Evolutionary conservation across 2,797 vertebrate species (phyloP).

Genomic region (Anabacerthia variegaticeps): DNA sequence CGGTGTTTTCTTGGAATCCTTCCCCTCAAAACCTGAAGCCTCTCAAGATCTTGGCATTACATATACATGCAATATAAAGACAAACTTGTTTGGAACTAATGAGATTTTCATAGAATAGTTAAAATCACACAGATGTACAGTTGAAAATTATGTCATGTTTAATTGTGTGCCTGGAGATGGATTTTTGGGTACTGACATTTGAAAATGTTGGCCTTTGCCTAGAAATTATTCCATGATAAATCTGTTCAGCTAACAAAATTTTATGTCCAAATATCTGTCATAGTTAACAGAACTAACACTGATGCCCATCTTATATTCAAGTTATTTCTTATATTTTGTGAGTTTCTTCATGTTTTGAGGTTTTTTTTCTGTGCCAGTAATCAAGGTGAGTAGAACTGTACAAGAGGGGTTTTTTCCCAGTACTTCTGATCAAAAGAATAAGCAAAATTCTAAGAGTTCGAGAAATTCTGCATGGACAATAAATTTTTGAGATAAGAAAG

Average conservation of each 20-base stretch:
- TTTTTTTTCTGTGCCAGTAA: neutral
- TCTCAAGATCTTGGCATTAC: neutral
- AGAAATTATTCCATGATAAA: constrained; percentile 45
- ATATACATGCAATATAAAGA: neutral
- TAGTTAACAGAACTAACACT: neutral
- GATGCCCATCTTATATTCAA: neutral
- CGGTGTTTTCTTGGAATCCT: neutral
- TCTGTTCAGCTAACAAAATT: constrained; percentile 56
- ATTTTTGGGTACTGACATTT: constrained; percentile 57
- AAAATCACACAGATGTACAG: constrained; percentile 35
- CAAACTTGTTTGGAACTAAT: neutral
- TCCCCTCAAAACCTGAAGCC: neutral
- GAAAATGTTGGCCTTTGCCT: constrained; percentile 52
- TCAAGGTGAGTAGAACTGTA: neutral
- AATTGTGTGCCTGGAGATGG: neutral
- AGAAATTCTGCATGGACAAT: neutral
- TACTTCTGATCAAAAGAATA: neutral
- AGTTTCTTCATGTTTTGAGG: neutral
- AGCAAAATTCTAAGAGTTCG: neutral
- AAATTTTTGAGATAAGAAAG: neutral
- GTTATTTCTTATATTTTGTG: neutral
- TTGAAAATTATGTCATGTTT: neutral
- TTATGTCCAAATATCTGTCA: constrained; percentile 55
- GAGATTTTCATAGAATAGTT: neutral
- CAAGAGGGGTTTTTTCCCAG: neutral